Evolutionary conservation across 2,888 invertebrate genomes (phyloP).

Genomic region (Agonopterix heracliana): DNA sequence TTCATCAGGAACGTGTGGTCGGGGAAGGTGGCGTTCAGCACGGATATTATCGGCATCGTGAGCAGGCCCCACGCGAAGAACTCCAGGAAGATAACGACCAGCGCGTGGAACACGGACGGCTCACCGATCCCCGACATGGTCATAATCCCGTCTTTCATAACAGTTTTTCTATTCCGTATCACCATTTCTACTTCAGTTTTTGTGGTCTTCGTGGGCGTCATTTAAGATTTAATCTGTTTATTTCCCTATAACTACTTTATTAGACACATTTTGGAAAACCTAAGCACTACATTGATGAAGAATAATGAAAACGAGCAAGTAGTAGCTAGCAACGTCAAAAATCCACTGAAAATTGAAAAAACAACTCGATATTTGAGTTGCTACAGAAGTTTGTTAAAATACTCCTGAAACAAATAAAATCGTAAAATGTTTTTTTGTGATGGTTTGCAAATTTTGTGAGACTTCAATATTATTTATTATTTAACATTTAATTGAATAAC

Average conservation of each 20-base stretch:
- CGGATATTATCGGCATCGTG: slow-evolving; percentile 97
- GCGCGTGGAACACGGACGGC: slow-evolving; percentile 98
- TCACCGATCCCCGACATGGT: slow-evolving; percentile 93
- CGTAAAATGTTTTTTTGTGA: too few species aligned
- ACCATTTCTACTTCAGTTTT: slow-evolving; percentile 92
- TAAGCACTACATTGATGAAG: slow-evolving; percentile 65
- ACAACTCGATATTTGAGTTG: slow-evolving; percentile 62
- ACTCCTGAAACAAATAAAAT: neutral
- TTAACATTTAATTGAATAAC: too few species aligned
- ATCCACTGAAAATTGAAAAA: slow-evolving; percentile 67
- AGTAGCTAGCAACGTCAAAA: slow-evolving; percentile 65
- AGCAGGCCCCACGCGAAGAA: slow-evolving; percentile 99
- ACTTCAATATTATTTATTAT: too few species aligned
- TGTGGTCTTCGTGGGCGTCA: slow-evolving; percentile 85
- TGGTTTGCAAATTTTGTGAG: too few species aligned
- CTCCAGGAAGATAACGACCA: slow-evolving; percentile 99
- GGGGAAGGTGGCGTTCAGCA: slow-evolving; percentile 97
- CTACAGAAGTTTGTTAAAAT: neutral
- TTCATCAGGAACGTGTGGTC: slow-evolving; percentile 99
- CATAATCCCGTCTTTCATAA: slow-evolving; percentile 92
- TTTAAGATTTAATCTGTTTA: slow-evolving; percentile 59
- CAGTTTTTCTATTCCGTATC: slow-evolving; percentile 89
- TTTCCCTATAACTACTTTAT: slow-evolving; percentile 60
- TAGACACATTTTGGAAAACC: slow-evolving; percentile 62
- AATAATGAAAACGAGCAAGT: slow-evolving; percentile 44